Conservation (phyloP, 2,797 vertebrate genomes). For the Gallinago solitaria region DNA sequence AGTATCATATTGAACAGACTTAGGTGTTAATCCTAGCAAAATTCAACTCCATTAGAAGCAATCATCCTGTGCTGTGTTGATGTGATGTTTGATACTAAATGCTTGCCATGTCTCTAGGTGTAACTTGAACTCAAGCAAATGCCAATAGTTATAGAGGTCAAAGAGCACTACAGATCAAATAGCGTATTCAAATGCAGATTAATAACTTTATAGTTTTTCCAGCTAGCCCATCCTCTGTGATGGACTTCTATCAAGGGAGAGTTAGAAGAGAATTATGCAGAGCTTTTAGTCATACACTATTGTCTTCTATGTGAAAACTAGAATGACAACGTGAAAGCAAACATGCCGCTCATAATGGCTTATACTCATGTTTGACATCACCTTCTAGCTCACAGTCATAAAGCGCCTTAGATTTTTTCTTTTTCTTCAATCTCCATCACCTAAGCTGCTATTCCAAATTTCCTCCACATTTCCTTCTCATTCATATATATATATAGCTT, state of each 20-base stretch:
- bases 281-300: not conserved
- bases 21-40: not conserved
- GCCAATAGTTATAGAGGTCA: not conserved
- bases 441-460: rapidly evolving
- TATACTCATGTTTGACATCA: not conserved
- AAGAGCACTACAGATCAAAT: not conserved
- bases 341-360: not conserved
- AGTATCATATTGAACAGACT: not conserved
- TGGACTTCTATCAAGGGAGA: not conserved
- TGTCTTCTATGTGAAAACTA: not conserved
- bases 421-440: not conserved
- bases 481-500: rapidly evolving
- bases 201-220: not conserved
- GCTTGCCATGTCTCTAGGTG: not conserved
- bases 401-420: not conserved
- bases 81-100: not conserved
- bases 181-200: not conserved
- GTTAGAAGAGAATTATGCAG: not conserved
- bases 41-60: not conserved
- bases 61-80: not conserved
- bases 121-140: not conserved
- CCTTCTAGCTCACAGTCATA: not conserved
- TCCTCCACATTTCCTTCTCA: not conserved
- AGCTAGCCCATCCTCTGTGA: not conserved
- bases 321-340: not conserved